Conservation (phyloP, 2,113 vertebrate species). For the Corythaeola cristata region DNA sequence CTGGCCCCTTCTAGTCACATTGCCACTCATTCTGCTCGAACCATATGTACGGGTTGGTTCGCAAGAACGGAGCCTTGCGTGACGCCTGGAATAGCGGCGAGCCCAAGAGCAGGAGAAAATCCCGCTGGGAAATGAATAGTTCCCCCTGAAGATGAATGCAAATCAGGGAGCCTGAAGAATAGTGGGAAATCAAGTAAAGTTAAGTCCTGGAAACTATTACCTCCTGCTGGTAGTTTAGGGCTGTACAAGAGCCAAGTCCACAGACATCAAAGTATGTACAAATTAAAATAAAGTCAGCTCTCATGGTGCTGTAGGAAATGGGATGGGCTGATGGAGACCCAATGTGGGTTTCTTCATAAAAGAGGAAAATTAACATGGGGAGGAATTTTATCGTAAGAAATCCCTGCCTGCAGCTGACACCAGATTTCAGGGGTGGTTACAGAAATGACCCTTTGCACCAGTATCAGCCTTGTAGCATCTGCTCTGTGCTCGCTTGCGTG, state of each 20-base stretch:
- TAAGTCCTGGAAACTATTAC: background rate
- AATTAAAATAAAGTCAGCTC: background rate
- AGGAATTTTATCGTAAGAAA: background rate
- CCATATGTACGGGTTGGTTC: background rate
- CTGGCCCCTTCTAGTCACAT: background rate
- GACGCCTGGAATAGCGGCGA: background rate
- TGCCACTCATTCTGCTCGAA: background rate
- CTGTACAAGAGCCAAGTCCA: constrained; percentile 8
- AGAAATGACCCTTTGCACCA: background rate
- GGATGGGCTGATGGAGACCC: background rate
- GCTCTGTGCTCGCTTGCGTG: background rate
- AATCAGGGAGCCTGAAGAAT: background rate
- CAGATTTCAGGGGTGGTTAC: fast-evolving
- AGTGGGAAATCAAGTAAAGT: background rate
- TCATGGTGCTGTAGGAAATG: background rate
- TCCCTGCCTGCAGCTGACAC: background rate
- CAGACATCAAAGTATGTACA: background rate
- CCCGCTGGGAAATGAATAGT: background rate
- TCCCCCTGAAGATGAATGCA: background rate
- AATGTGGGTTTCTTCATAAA: background rate
- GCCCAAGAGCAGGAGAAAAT: background rate
- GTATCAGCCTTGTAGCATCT: fast-evolving
- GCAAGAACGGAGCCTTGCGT: background rate
- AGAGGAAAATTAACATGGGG: background rate
- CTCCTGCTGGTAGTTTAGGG: background rate